Conservation (phyloP, 92 coral and sea anemone species). For the Porites lobata region DNA sequence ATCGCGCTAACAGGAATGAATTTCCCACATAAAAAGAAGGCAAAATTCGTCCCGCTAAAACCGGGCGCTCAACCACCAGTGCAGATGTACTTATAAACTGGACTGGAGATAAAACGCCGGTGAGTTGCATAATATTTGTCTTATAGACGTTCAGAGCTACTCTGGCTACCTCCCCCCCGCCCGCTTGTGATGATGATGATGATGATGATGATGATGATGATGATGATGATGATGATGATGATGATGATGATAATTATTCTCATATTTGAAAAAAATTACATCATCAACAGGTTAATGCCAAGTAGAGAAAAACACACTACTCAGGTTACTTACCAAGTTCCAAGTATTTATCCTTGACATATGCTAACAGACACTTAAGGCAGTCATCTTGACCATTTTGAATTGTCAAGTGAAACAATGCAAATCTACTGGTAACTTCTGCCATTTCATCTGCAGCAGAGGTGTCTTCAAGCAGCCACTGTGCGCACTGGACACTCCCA, state of each 20-base stretch:
- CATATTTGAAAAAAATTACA: no score
- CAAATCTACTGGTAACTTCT: constrained; percentile 58
- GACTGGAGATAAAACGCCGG: neutral
- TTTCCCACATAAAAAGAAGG: no score
- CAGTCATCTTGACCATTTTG: constrained; percentile 84
- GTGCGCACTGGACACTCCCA: constrained; percentile 85
- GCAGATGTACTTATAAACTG: no score
- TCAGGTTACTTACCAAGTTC: constrained; percentile 35
- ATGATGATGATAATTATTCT: no score
- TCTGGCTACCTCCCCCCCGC: no score
- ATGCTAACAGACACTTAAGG: constrained; percentile 75
- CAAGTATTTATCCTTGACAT: constrained; percentile 50
- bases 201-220: no score
- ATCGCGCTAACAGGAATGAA: no score
- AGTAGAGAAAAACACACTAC: neutral
- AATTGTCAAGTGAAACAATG: constrained; percentile 79
- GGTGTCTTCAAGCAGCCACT: constrained; percentile 86
- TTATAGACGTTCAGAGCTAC: no score
- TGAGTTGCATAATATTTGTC: neutral
- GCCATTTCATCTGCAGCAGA: constrained; percentile 74
- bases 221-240: neutral
- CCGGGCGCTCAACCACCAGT: no score
- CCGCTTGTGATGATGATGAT: no score
- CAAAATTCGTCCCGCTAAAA: no score
- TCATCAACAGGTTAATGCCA: neutral